phyloP scores from a whole-genome alignment of 2,797 vertebrate genomes.

The Valencia hispanica region DNA sequence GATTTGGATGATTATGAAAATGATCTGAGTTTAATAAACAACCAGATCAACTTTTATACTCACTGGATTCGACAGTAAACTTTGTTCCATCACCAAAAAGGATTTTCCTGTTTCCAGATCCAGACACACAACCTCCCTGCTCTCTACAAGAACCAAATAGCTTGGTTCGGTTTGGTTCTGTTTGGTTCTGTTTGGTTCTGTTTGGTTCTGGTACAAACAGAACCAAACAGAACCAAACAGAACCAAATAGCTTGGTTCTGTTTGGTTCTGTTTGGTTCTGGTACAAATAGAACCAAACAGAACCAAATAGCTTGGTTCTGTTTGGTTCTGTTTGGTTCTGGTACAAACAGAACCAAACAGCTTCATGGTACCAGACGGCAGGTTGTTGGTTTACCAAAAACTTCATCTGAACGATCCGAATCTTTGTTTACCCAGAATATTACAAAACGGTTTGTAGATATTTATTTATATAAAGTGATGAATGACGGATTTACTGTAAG shows the following conservation, averaged over 20 bases:
- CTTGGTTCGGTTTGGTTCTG: too few species aligned
- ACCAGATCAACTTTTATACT: background rate
- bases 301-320: too few species aligned
- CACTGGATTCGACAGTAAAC: background rate
- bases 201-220: background rate
- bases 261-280: too few species aligned
- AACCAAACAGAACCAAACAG: background rate
- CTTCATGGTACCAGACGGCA: background rate
- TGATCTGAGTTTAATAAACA: background rate
- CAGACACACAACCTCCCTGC: background rate
- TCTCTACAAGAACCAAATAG: background rate
- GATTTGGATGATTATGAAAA: too few species aligned
- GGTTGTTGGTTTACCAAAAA: too few species aligned
- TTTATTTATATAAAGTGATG: too few species aligned
- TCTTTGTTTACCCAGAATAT: background rate
- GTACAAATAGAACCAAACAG: too few species aligned
- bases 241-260: too few species aligned
- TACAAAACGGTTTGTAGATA: background rate
- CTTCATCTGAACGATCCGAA: background rate
- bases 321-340: too few species aligned
- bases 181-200: too few species aligned
- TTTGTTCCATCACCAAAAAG: background rate
- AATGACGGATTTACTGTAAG: background rate
- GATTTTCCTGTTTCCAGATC: background rate
- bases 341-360: background rate